Evolutionary conservation across 2,113 vertebrate species (phyloP).

Genomic region (Lagopus muta): DNA sequence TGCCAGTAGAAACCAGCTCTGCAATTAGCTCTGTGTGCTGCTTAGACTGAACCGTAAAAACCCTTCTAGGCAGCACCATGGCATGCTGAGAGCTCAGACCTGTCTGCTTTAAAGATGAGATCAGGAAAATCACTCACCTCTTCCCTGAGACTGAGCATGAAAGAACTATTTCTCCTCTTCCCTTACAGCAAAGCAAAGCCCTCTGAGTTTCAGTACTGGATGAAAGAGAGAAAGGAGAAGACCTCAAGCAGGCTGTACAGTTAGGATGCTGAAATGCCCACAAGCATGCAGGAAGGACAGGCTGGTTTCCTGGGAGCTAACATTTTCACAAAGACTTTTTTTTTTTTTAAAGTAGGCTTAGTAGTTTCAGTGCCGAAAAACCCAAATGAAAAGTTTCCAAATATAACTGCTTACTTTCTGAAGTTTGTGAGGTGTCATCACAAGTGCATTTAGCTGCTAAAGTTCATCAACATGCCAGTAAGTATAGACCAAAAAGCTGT

Average conservation of each 20-base stretch:
- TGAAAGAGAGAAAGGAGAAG: not conserved
- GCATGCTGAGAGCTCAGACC: not conserved
- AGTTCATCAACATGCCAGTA: conserved; percentile 60
- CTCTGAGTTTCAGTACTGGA: not conserved
- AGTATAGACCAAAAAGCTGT: conserved; percentile 58
- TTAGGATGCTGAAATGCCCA: not conserved
- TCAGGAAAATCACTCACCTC: not conserved
- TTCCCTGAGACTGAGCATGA: not conserved
- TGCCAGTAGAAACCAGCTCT: not conserved
- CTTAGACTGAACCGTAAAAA: not conserved
- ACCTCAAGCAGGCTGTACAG: not conserved
- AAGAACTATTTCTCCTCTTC: not conserved
- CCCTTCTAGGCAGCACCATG: not conserved
- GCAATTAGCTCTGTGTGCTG: not conserved
- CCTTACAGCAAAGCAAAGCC: not conserved
- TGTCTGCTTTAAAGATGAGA: not conserved
- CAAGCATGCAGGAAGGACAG: not conserved
- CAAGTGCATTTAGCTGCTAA: conserved; percentile 50
- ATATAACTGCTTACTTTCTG: conserved; percentile 61
- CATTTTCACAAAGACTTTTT: not conserved
- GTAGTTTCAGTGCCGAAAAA: conserved; percentile 20
- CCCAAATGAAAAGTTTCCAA: not conserved
- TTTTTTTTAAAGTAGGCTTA: conserved; percentile 52
- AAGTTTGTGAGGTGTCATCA: conserved; percentile 63
- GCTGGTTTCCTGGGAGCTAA: not conserved